Evolutionary conservation across 2,888 invertebrate species (phyloP).

Genomic region (Synergus gifuensis): DNA sequence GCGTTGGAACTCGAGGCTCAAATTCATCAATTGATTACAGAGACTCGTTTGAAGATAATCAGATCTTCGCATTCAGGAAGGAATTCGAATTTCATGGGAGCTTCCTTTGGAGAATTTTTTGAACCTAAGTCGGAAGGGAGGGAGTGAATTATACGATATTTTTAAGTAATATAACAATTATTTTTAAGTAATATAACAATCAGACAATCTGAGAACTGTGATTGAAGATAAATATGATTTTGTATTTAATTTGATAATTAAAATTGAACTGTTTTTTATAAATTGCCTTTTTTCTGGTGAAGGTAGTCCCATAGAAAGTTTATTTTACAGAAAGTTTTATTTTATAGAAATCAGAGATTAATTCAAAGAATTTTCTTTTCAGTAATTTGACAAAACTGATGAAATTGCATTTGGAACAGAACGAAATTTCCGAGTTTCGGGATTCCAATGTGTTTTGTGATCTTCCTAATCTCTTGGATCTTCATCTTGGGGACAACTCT

Average conservation of each 20-base stretch:
- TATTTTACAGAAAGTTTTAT: background rate
- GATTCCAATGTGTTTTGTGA: constrained; percentile 85
- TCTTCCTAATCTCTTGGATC: constrained; percentile 82
- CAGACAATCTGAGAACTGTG: background rate
- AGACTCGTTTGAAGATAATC: background rate
- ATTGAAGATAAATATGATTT: background rate
- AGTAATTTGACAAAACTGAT: constrained; percentile 83
- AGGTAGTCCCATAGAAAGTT: no score
- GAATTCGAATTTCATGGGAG: background rate
- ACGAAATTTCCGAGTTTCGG: constrained; percentile 84
- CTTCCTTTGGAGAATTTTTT: background rate
- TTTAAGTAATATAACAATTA: background rate
- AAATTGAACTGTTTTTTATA: background rate
- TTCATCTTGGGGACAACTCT: constrained; percentile 85
- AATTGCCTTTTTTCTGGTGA: background rate
- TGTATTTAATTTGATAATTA: background rate
- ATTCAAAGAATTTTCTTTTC: constrained; percentile 46
- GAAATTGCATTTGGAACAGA: constrained; percentile 87
- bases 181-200: background rate
- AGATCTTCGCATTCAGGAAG: background rate
- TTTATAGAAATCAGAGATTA: background rate
- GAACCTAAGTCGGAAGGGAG: background rate
- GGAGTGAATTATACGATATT: background rate
- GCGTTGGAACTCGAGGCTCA: constrained; percentile 1
- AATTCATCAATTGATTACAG: background rate